Evolutionary conservation across 2,888 invertebrate genomes (phyloP), one percentile per base, ranked within the genome.

Genomic region (Metacarcinus magister): DNA sequence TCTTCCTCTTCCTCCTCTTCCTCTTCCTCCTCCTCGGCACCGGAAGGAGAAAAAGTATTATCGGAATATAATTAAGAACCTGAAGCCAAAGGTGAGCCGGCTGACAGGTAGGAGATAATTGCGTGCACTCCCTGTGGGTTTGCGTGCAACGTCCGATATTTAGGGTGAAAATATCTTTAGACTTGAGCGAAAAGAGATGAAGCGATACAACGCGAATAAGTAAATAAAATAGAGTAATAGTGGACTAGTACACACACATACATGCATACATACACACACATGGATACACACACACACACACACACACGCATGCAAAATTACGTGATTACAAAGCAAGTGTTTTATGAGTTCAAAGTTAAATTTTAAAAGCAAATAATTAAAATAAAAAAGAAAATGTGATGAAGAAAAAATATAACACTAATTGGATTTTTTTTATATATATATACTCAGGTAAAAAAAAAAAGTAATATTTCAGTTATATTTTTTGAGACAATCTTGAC

Each of bases 51-150:
- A 89, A 39, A 39, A 89, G 89, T 16, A 16, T 39, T 89, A 89
- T 89, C 28, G 89, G 89, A 89, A 89, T 89, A 89, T 89, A 89
- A 89, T 89, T 89, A 89, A 43, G 39, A 89, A 19, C 13, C 16
- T 2, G 39, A 2, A 13, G 39, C 39, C 44, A 44, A 89, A 89
- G 89, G 89, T 89, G 39, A 89, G 39, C 89, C 39, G 89, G 7
- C 89, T 89, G 89, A 89, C 89, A 89, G 89, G 89, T 89, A 89
- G 89, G 89, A 89, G 89, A 89, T 89, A 89, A 89, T 89, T 89
- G 89, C 32, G 89, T 89, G 39, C 32, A 28, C 39, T 8, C 39
- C 39, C 8, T 13, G 8, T n/a, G 43, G 89, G 3, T 10, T 16
- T 16, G n/a, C 89, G 28, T 32, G 16, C n/a, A 28, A 2, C 0